Base-by-base conservation (phyloP, 2,888 invertebrate species). In the Gastracanthus pulcherrimus region DNA sequence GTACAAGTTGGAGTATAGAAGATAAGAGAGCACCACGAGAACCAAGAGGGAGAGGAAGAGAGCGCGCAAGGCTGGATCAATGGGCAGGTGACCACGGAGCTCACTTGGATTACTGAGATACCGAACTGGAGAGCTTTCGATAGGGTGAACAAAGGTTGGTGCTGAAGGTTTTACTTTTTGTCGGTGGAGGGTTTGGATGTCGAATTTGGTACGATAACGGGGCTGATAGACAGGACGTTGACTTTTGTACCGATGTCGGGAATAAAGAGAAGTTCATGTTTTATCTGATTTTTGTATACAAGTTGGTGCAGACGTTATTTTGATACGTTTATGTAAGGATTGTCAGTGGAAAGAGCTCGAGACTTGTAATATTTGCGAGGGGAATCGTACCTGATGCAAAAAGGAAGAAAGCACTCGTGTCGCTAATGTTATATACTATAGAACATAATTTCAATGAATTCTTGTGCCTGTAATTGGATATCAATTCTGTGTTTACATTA, bases 31-130 rank as follows among this genome's bases (percentile, higher is more conserved):
- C 19, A 71, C 36, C 26, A 71, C 71, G 71, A 36, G 23, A 62
- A 48, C 23, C 55, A 51, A 38, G 51, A 38, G 7, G 34, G 34
- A 66, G 51, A 48, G 48, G 11, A 55, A 26, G 6, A 23, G 23
- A 55, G 31, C 29, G 51, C 26, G 55, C 23, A 5, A 41, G 74
- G 26, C 26, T 26, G 34, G 38, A 72, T 71, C 64, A 64, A 78
- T 78, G 77, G 77, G n/a, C 51, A 78, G 71, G 62, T 78, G 77
- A 78, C 77, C 77, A 48, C 60, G 70, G 60, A 23, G 26, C 16
- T 31, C 29, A 0, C 11, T 26, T 19, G 23, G 11, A 2, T 23
- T 55, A 55, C 2, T 55, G n/a, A 23, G 41, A 38, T 62, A 34
- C 45, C 23, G 1, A 9, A 74, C 45, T 3, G 48, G n/a, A 69